phyloP scores from a whole-genome alignment of 1,140 invertebrate species.

The Aphelinus certus region DNA sequence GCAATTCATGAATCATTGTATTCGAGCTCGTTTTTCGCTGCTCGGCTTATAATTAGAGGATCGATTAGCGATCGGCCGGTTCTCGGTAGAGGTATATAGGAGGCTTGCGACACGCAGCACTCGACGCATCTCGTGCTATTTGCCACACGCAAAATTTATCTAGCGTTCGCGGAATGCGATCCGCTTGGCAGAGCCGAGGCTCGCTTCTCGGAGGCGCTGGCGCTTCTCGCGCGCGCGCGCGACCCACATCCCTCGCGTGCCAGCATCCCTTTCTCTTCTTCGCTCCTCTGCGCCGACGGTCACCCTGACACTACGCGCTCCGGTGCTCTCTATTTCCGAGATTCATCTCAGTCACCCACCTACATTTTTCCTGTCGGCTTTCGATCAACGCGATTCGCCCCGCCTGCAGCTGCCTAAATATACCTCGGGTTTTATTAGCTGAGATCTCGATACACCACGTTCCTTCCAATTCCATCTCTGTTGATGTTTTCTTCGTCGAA shows the following conservation, averaged over 20 bases:
- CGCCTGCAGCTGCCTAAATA: no score
- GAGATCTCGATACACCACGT: no score
- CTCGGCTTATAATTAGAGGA: conserved; percentile 35
- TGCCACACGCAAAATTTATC: conserved; percentile 41
- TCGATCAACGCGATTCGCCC: no score
- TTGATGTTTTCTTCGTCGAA: no score
- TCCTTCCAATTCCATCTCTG: no score
- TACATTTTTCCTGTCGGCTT: no score
- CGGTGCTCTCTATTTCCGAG: no score
- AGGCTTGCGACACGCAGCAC: conserved; percentile 3
- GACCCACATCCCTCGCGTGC: conserved; percentile 53
- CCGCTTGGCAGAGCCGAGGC: conserved; percentile 49
- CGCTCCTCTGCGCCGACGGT: no score
- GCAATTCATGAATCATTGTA: conserved; percentile 30
- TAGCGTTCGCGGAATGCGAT: conserved; percentile 55
- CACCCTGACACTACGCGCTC: no score
- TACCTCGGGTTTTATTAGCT: no score
- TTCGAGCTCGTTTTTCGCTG: conserved; percentile 21
- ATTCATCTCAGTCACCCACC: no score
- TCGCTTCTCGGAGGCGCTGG: conserved; percentile 54
- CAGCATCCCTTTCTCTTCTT: conserved; percentile 27
- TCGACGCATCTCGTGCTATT: no score
- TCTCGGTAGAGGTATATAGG: conserved; percentile 38
- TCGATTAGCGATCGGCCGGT: conserved; percentile 38
- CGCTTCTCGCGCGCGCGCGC: conserved; percentile 40